A percentile compares a stretch with the other conserved stretches of the same genome.
Conservation (phyloP, 1,140 invertebrate species). For the Globodera rostochiensis region DNA sequence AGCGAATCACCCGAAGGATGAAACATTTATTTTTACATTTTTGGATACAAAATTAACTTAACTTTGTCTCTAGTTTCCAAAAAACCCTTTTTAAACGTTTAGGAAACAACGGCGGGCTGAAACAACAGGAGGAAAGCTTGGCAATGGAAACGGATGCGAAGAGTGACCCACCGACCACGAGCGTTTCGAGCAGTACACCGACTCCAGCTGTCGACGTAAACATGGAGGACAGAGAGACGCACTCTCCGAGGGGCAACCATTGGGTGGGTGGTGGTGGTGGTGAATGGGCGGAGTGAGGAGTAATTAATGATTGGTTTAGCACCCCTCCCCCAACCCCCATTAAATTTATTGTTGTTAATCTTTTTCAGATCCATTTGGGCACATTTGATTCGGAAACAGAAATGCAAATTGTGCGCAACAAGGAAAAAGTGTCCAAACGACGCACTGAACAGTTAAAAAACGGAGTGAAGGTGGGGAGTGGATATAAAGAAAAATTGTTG, state of each 20-base stretch:
- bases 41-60: slow-evolving; percentile 1
- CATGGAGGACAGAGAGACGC: background rate
- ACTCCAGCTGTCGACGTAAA: background rate
- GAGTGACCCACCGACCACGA: background rate
- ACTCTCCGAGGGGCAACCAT: slow-evolving; percentile 13
- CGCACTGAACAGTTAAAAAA: slow-evolving; percentile 29
- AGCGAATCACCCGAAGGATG: background rate
- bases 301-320: no score
- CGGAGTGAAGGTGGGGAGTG: slow-evolving; percentile 18
- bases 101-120: background rate
- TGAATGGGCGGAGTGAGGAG: no score
- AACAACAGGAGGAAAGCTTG: background rate
- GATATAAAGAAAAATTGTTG: background rate
- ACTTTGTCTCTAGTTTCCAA: background rate
- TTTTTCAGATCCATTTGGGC: slow-evolving; percentile 21
- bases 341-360: no score
- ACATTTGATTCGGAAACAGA: slow-evolving; percentile 13
- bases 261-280: background rate
- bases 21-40: background rate
- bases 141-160: background rate
- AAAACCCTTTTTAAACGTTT: background rate
- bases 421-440: slow-evolving; percentile 31
- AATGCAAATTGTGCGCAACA: slow-evolving; percentile 27
- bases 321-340: no score
- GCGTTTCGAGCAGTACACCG: background rate